Conservation (phyloP, 64 coral and sea anemone species). For the Cladopsammia gracilis region DNA sequence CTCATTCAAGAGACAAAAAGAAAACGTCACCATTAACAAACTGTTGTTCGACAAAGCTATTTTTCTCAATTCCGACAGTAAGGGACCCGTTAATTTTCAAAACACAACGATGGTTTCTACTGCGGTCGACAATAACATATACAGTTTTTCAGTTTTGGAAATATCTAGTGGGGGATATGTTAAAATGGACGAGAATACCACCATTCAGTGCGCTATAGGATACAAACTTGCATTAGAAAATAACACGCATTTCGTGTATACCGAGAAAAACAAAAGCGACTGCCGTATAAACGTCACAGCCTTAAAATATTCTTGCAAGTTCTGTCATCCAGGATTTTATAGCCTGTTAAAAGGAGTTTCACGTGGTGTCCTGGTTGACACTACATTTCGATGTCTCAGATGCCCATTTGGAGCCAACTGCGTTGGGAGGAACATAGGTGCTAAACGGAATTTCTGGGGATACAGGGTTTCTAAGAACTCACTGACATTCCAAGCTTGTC, state of each 20-base stretch:
- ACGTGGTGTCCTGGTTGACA: neutral
- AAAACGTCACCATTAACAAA: neutral
- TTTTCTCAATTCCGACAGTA: neutral
- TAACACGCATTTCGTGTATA: neutral
- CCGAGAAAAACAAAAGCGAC: neutral
- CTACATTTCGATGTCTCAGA: constrained; percentile 1
- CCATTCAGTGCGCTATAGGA: neutral
- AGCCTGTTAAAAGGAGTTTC: constrained; percentile 45
- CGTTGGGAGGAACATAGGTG: neutral
- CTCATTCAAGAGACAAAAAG: neutral
- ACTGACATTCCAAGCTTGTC: constrained; percentile 66
- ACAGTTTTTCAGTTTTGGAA: neutral
- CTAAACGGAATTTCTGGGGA: constrained; percentile 70
- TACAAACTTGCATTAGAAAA: neutral
- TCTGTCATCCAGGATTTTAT: constrained; percentile 42
- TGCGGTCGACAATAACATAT: neutral
- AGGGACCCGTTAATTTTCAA: neutral
- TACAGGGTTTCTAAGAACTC: neutral
- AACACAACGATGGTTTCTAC: neutral
- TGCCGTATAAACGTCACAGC: neutral
- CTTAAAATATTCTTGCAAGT: constrained; percentile 50
- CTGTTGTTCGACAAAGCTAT: neutral
- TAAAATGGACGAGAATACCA: neutral
- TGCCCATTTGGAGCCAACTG: constrained; percentile 74
- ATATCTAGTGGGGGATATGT: constrained; percentile 8